A percentile compares a stretch with the other conserved stretches of the same genome.
These are phyloP conservation scores for Stomorhina lunata DNA, from an alignment of 2,888 invertebrate species.

Conservation along the genomic window DNA sequence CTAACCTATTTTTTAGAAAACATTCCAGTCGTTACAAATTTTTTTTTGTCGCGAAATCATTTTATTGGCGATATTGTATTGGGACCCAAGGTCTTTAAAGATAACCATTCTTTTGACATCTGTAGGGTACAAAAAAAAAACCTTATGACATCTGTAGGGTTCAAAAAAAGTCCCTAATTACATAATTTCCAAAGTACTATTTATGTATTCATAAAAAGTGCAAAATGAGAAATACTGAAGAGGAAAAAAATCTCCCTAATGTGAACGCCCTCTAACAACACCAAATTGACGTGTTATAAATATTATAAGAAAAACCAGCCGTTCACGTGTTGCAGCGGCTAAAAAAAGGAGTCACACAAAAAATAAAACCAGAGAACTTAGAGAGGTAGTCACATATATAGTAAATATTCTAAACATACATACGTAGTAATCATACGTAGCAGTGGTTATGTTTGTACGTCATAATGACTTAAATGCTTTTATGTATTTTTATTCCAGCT, in stretches of 20 bases:
- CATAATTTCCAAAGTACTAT: neutral
- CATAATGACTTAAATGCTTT: conserved; percentile 1
- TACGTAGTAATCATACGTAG: no score
- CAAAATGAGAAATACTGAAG: neutral
- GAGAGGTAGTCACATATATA: no score
- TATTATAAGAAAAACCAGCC: conserved; percentile 16
- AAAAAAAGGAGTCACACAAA: neutral
- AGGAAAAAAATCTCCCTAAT: conserved; percentile 37
- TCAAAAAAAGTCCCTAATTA: conserved; percentile 6
- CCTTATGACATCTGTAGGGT: neutral
- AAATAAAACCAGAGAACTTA: neutral
- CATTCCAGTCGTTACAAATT: no score
- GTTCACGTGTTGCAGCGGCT: conserved; percentile 31
- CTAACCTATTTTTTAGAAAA: no score
- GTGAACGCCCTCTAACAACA: conserved; percentile 63
- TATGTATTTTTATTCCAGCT: conserved; percentile 20
- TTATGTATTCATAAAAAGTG: neutral
- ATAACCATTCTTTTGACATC: neutral
- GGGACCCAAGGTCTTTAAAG: no score
- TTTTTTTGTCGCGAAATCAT: neutral
- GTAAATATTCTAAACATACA: no score
- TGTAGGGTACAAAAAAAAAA: conserved; percentile 21
- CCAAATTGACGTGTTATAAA: conserved; percentile 60
- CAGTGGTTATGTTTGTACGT: conserved; percentile 1
- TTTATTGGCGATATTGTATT: no score